These are phyloP conservation scores for Calliopsis andreniformis DNA, from an alignment of 1,140 invertebrate species.

Conservation along the genomic window DNA sequence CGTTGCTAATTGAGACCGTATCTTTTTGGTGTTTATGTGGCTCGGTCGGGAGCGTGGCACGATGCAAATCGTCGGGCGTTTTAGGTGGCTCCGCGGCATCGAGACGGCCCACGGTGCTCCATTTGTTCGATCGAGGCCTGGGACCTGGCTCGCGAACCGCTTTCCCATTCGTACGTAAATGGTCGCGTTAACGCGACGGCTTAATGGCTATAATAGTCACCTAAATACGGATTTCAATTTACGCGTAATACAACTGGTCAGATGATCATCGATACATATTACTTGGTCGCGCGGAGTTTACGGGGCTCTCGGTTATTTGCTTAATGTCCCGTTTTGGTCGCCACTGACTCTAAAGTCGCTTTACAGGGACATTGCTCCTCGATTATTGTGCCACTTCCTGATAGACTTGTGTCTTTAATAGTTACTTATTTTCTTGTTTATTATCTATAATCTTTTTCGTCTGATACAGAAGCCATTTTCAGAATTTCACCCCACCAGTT, in stretches of 20 bases:
- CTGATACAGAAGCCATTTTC: too few relatives aligned
- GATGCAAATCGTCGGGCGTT: conserved; percentile 42
- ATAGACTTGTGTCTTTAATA: too few relatives aligned
- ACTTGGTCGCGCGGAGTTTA: conserved; percentile 13
- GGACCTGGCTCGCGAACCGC: not conserved
- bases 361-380: too few relatives aligned
- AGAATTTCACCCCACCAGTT: too few relatives aligned
- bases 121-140: conserved; percentile 24
- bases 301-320: conserved; percentile 20
- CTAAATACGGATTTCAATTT: conserved; percentile 42
- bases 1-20: conserved; percentile 66
- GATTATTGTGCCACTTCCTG: too few relatives aligned
- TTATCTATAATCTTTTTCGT: too few relatives aligned
- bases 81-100: not conserved
- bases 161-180: conserved; percentile 21
- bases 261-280: conserved; percentile 39
- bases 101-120: not conserved
- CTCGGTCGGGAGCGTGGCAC: conserved; percentile 5
- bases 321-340: conserved; percentile 1
- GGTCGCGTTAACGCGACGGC: conserved; percentile 18
- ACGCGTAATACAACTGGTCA: not conserved
- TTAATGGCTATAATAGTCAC: conserved; percentile 42
- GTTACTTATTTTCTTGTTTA: too few relatives aligned
- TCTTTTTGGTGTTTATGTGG: conserved; percentile 48
- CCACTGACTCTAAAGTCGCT: not conserved